phyloP scores from a whole-genome alignment of 1,140 invertebrate species.

The Homalodisca vitripennis region DNA sequence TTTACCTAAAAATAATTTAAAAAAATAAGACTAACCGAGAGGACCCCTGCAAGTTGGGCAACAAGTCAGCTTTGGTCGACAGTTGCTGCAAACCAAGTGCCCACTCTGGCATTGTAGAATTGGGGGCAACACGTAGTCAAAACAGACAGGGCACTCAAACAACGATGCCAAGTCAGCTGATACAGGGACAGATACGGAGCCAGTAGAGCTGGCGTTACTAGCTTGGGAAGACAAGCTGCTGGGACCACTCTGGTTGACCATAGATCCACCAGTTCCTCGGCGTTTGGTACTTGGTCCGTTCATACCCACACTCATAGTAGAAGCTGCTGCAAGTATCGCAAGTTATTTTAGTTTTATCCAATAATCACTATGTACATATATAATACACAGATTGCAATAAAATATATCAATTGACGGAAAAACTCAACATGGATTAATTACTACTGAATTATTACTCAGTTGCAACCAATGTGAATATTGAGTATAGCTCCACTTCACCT shows the following conservation, averaged over 20 bases:
- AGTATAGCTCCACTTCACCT: too few relatives aligned
- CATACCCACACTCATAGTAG: conserved; percentile 8
- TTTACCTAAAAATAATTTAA: background rate
- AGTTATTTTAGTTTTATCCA: too few relatives aligned
- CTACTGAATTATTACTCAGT: too few relatives aligned
- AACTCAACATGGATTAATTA: too few relatives aligned
- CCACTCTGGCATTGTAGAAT: conserved; percentile 88
- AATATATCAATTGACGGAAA: too few relatives aligned
- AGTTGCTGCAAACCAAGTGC: conserved; percentile 90
- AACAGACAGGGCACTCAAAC: conserved; percentile 99
- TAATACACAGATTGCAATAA: too few relatives aligned
- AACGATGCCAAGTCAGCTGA: conserved; percentile 87
- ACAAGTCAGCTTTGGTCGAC: conserved; percentile 92
- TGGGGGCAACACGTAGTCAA: conserved; percentile 98
- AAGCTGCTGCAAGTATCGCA: background rate
- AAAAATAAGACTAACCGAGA: conserved; percentile 52
- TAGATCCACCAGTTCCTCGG: background rate
- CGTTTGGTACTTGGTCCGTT: background rate
- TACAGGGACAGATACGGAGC: conserved; percentile 32
- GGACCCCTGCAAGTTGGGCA: conserved; percentile 98
- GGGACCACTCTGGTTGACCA: background rate
- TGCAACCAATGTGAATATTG: too few relatives aligned
- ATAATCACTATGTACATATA: too few relatives aligned
- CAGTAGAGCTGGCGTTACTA: background rate
- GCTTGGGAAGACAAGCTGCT: background rate